Evolutionary conservation across 2,113 vertebrate genomes (phyloP).

Genomic region (Capra hircus): DNA sequence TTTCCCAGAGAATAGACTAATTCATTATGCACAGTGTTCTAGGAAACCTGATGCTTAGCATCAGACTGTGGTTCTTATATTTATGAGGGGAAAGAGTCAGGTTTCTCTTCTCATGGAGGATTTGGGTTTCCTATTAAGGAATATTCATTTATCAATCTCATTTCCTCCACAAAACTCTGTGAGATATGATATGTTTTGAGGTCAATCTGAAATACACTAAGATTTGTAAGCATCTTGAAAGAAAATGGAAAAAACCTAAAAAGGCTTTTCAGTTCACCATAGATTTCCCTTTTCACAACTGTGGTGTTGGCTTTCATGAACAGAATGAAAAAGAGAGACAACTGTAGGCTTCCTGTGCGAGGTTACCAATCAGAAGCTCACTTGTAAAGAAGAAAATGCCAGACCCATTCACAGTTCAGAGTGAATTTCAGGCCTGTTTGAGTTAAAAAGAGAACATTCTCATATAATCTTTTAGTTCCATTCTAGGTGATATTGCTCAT

Average conservation of each 20-base stretch:
- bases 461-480: background rate
- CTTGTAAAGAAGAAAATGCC: slow-evolving; percentile 43
- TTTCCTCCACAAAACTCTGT: background rate
- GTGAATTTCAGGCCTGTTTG: slow-evolving; percentile 25
- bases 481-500: background rate
- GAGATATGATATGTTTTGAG: background rate
- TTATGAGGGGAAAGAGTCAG: slow-evolving; percentile 67
- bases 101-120: slow-evolving; percentile 56
- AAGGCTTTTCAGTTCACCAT: background rate
- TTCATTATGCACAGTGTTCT: slow-evolving; percentile 81
- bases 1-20: slow-evolving; percentile 65
- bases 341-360: background rate
- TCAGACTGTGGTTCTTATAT: slow-evolving; percentile 64
- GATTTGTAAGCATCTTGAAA: slow-evolving; percentile 50
- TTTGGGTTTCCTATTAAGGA: slow-evolving; percentile 69
- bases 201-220: slow-evolving; percentile 16
- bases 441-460: background rate
- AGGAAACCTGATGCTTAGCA: slow-evolving; percentile 81
- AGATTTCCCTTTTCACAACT: background rate
- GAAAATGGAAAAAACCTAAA: slow-evolving; percentile 1
- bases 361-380: background rate
- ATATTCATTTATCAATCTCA: slow-evolving; percentile 32
- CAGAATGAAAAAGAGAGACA: background rate
- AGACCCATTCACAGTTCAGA: background rate
- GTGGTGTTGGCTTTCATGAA: slow-evolving; percentile 43